Evolutionary conservation across 1,140 invertebrate genomes (phyloP).

Genomic region (Sitobion miscanthi): DNA sequence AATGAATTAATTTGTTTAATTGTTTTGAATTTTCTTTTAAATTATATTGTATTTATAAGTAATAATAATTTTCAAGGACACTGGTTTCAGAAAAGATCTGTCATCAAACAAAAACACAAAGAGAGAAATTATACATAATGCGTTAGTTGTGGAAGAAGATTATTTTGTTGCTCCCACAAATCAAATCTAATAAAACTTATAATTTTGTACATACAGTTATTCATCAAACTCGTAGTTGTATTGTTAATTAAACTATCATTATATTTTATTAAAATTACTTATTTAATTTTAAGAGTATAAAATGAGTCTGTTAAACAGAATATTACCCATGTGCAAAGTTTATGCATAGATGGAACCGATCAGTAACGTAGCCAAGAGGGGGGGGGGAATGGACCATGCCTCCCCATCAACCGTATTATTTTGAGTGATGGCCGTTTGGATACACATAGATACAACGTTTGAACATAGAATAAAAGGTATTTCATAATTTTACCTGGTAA

Average conservation of each 20-base stretch:
- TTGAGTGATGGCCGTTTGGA: no score
- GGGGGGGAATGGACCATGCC: no score
- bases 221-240: not conserved
- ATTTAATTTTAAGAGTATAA: not conserved
- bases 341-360: conserved; percentile 62
- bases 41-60: not conserved
- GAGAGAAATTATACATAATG: conserved; percentile 75
- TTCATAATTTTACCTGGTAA: no score
- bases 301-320: conserved; percentile 60
- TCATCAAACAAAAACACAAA: conserved; percentile 73
- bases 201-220: not conserved
- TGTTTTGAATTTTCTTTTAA: not conserved
- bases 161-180: conserved; percentile 85
- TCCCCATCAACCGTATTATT: no score
- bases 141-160: conserved; percentile 77
- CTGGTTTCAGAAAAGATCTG: conserved; percentile 74
- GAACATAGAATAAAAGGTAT: no score
- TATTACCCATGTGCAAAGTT: conserved; percentile 63
- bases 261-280: not conserved
- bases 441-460: no score
- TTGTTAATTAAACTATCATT: not conserved
- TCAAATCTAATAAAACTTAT: conserved; percentile 68
- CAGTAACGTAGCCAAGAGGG: not conserved
- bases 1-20: not conserved
- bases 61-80: conserved; percentile 65